Percentiles rank a stretch among this genome's conserved stretches.
phyloP scores from a whole-genome alignment of 37 sponge, comb jelly and placozoan species.

The Dysidea cf. avara region DNA sequence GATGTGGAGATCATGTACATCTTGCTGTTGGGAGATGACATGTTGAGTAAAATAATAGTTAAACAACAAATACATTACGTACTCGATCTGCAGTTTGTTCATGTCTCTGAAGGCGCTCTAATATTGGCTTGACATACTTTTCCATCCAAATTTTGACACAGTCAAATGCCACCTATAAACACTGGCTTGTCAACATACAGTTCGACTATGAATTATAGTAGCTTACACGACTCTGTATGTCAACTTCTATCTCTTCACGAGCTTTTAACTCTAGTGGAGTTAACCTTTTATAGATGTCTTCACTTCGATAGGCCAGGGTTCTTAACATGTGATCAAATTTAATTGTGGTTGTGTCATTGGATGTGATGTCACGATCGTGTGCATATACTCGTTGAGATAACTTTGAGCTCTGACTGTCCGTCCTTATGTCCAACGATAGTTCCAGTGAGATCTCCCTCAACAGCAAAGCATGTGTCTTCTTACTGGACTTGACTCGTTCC shows the following conservation, averaged over 20 bases:
- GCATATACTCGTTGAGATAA: neutral
- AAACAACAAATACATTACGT: neutral
- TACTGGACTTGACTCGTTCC: slow-evolving; percentile 30
- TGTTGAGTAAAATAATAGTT: too few relatives aligned
- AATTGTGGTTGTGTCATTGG: too few relatives aligned
- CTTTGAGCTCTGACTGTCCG: neutral
- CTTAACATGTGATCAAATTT: slow-evolving; percentile 14
- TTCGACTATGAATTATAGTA: neutral
- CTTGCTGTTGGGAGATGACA: too few relatives aligned
- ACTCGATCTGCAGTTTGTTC: neutral
- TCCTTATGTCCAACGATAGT: slow-evolving; percentile 20
- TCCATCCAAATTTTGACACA: slow-evolving; percentile 73
- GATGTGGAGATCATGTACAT: too few relatives aligned
- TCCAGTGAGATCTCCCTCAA: slow-evolving; percentile 70
- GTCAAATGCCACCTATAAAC: slow-evolving; percentile 51
- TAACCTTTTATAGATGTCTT: slow-evolving; percentile 61
- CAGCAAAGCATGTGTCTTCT: slow-evolving; percentile 39
- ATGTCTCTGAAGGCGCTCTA: slow-evolving; percentile 6
- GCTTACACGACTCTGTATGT: slow-evolving; percentile 76
- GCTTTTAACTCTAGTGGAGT: slow-evolving; percentile 59
- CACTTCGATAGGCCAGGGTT: slow-evolving; percentile 65
- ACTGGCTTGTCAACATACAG: neutral
- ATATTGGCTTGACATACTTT: slow-evolving; percentile 48
- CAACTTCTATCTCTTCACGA: slow-evolving; percentile 64
- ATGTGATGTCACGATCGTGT: slow-evolving; percentile 1